Evolutionary conservation across 2,113 vertebrate genomes (phyloP).

Genomic region (Bucco capensis): DNA sequence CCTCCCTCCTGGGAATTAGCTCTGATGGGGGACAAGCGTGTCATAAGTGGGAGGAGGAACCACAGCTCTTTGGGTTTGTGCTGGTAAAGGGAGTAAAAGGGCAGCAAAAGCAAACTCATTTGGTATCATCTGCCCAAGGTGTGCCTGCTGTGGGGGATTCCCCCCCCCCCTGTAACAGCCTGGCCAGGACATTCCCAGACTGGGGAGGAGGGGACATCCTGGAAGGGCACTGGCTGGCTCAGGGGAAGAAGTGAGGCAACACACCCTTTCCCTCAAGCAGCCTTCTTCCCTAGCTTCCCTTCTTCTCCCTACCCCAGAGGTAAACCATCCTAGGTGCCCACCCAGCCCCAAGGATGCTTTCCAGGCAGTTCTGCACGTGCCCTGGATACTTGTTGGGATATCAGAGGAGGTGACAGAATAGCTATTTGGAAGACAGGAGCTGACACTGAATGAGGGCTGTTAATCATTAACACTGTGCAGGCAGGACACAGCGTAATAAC

Average conservation of each 20-base stretch:
- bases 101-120: not conserved
- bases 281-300: not conserved
- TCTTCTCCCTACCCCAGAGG: not conserved
- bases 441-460: not conserved
- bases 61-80: not conserved
- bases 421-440: not conserved
- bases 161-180: accelerated
- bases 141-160: not conserved
- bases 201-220: not conserved
- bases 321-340: not conserved
- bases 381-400: accelerated
- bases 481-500: not conserved
- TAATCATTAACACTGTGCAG: not conserved
- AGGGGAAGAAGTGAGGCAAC: not conserved
- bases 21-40: not conserved
- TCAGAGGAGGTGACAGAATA: accelerated
- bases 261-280: not conserved
- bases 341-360: not conserved
- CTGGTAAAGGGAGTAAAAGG: not conserved
- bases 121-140: not conserved
- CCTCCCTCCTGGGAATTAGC: not conserved
- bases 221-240: accelerated
- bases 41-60: not conserved
- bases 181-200: not conserved
- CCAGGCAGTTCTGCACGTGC: not conserved